Conservation (phyloP, 2,888 invertebrate genomes). For the Caenorhabditis sp. region DNA sequence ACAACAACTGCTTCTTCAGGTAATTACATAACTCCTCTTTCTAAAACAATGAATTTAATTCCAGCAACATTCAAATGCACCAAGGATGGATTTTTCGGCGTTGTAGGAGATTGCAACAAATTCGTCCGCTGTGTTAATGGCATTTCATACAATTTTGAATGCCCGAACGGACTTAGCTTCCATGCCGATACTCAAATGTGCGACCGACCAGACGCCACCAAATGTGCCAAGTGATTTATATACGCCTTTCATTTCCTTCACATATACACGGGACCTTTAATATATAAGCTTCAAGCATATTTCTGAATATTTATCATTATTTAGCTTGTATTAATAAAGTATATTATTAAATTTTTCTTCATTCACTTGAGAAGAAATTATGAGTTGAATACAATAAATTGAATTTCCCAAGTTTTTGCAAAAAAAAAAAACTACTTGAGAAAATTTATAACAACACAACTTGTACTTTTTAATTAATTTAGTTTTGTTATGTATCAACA, state of each 20-base stretch:
- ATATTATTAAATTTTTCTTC: not conserved
- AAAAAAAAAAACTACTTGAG: too few species aligned
- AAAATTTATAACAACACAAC: too few species aligned
- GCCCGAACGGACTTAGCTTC: slow-evolving; percentile 64
- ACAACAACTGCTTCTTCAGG: not conserved
- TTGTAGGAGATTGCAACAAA: slow-evolving; percentile 52
- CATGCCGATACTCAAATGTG: slow-evolving; percentile 60
- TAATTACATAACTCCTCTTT: slow-evolving; percentile 7
- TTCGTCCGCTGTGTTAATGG: slow-evolving; percentile 67
- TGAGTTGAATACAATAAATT: not conserved
- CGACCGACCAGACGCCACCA: slow-evolving; percentile 63
- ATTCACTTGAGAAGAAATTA: not conserved
- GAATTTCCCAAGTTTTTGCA: too few species aligned
- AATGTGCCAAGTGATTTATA: slow-evolving; percentile 45
- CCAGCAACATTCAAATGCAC: slow-evolving; percentile 54
- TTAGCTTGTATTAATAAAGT: not conserved
- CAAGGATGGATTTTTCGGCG: slow-evolving; percentile 66
- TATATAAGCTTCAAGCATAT: not conserved
- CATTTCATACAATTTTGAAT: slow-evolving; percentile 67
- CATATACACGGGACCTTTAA: slow-evolving; percentile 12
- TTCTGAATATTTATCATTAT: not conserved
- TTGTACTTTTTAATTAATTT: too few species aligned
- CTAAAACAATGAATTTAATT: too few species aligned
- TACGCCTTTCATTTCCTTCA: slow-evolving; percentile 4
- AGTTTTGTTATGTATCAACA: too few species aligned